Conservation (phyloP, 1,140 invertebrate species). For the Muscidifurax raptorellus region DNA sequence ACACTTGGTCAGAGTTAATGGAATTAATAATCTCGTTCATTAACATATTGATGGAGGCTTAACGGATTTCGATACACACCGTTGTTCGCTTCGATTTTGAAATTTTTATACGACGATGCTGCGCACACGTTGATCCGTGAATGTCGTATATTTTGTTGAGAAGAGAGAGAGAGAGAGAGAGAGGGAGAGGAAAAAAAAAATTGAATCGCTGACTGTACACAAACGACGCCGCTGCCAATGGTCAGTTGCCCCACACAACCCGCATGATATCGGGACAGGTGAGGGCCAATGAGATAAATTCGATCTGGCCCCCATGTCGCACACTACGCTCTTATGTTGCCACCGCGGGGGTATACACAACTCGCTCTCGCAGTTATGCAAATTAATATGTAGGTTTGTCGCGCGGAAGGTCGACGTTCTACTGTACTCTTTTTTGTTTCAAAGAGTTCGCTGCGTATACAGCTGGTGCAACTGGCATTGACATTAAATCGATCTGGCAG, state of each 20-base stretch:
- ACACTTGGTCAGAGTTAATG: not conserved
- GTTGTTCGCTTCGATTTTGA: not conserved
- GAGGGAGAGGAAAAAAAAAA: conserved; percentile 3
- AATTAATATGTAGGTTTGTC: conserved; percentile 61
- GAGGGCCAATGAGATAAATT: conserved; percentile 73
- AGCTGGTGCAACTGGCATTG: too few relatives aligned
- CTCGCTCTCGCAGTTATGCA: conserved; percentile 70
- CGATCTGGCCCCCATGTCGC: conserved; percentile 74
- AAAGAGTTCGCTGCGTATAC: too few relatives aligned
- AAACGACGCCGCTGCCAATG: conserved; percentile 64
- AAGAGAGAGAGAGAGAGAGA: not conserved
- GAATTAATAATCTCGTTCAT: not conserved
- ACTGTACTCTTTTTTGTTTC: not conserved
- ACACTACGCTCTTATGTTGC: not conserved
- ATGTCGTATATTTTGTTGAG: too few relatives aligned
- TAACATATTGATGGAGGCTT: conserved; percentile 23
- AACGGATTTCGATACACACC: not conserved
- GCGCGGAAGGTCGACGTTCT: not conserved
- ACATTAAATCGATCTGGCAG: too few relatives aligned
- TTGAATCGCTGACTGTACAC: conserved; percentile 49
- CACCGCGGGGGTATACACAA: conserved; percentile 55
- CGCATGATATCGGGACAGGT: conserved; percentile 73
- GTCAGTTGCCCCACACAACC: conserved; percentile 70
- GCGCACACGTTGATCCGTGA: too few relatives aligned
- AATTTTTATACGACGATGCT: too few relatives aligned